Conservation (phyloP, 2,797 vertebrate genomes). For the Podargus strigoides region DNA sequence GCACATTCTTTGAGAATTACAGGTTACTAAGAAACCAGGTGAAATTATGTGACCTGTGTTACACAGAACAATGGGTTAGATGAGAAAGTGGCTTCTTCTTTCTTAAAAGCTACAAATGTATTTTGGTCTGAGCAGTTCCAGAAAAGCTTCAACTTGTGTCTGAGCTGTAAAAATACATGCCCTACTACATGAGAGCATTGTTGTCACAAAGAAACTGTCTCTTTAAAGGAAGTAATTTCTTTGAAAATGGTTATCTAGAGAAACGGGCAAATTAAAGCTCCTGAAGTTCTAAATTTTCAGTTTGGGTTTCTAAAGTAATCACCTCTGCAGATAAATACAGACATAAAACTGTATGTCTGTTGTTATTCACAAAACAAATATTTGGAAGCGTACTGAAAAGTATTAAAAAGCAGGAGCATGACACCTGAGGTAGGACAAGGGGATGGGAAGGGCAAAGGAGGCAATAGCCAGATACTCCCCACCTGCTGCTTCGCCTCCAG, state of each 20-base stretch:
- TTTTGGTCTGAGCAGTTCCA: background rate
- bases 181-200: background rate
- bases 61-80: background rate
- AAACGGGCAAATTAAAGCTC: conserved; percentile 1
- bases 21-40: background rate
- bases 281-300: background rate
- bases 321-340: background rate
- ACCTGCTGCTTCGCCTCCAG: fast-evolving
- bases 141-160: background rate
- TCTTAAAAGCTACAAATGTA: background rate
- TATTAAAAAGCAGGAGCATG: fast-evolving
- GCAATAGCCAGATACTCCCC: fast-evolving
- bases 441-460: fast-evolving
- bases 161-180: background rate
- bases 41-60: background rate
- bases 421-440: background rate
- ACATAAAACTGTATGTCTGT: background rate
- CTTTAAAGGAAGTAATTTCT: background rate
- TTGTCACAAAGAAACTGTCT: background rate
- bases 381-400: background rate
- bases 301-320: background rate
- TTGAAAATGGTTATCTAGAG: background rate
- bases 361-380: background rate
- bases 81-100: background rate
- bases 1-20: background rate